phyloP scores from a whole-genome alignment of 2,797 vertebrate species.

The Parauchenoglanis punctatus region DNA sequence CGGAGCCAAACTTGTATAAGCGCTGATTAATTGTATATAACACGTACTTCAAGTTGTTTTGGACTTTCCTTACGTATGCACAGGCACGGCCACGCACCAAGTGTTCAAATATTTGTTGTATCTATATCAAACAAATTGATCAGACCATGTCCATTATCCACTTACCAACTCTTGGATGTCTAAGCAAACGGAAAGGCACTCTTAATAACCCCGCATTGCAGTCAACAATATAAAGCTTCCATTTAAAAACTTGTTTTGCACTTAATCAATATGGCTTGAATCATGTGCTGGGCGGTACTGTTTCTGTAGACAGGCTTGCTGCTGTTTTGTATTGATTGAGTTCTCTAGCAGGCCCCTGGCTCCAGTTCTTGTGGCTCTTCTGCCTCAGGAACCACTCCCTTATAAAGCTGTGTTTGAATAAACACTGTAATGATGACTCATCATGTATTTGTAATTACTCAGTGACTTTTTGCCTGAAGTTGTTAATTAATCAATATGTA shows the following conservation, averaged over 20 bases:
- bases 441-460: background rate
- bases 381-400: slow-evolving; percentile 8
- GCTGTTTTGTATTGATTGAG: slow-evolving; percentile 54
- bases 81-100: background rate
- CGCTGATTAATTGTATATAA: background rate
- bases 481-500: background rate
- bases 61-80: background rate
- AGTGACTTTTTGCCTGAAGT: background rate
- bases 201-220: slow-evolving; percentile 42
- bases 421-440: background rate
- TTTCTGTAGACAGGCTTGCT: slow-evolving; percentile 48
- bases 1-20: background rate
- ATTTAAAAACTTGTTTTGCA: slow-evolving; percentile 49
- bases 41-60: background rate
- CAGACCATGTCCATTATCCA: slow-evolving; percentile 49
- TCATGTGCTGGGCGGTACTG: slow-evolving; percentile 39
- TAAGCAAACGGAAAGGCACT: slow-evolving; percentile 21
- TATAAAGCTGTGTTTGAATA: background rate
- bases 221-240: slow-evolving; percentile 44
- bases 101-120: slow-evolving; percentile 19
- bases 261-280: slow-evolving; percentile 54
- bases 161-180: slow-evolving; percentile 45
- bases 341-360: background rate
- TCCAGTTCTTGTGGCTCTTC: slow-evolving; percentile 29
- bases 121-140: slow-evolving; percentile 36